phyloP scores from a whole-genome alignment of 2,888 invertebrate genomes.

The Myathropa florea region DNA sequence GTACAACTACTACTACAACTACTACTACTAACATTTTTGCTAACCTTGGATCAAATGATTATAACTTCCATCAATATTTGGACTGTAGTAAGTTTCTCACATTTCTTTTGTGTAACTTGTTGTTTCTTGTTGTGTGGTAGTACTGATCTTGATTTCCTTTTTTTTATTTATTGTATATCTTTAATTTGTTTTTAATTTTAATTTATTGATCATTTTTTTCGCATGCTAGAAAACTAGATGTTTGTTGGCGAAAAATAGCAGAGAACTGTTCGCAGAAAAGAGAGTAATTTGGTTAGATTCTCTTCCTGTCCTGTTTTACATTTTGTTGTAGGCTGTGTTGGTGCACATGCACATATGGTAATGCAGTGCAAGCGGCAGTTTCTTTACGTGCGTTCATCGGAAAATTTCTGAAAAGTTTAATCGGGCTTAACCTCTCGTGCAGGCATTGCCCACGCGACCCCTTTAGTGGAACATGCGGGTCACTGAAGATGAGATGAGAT shows the following conservation, averaged over 20 bases:
- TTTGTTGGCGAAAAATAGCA: background rate
- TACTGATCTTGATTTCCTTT: slow-evolving; percentile 20
- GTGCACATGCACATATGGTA: no score
- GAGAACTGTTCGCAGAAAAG: background rate
- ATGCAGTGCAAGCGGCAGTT: no score
- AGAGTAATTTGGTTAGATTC: background rate
- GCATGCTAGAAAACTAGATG: slow-evolving; percentile 42
- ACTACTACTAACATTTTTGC: slow-evolving; percentile 72
- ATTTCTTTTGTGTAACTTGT: slow-evolving; percentile 43
- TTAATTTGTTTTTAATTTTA: slow-evolving; percentile 6
- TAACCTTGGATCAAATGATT: slow-evolving; percentile 72
- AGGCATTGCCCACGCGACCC: no score
- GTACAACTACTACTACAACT: slow-evolving; percentile 64
- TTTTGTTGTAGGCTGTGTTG: background rate
- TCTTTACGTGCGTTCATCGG: no score
- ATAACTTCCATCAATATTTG: slow-evolving; percentile 76
- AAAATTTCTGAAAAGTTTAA: no score
- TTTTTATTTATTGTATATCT: background rate
- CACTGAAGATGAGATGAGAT: no score
- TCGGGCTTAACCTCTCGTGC: no score
- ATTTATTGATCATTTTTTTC: slow-evolving; percentile 25
- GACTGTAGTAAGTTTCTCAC: slow-evolving; percentile 79
- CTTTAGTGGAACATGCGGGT: no score
- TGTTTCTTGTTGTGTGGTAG: slow-evolving; percentile 55
- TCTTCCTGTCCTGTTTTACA: background rate